These are phyloP conservation scores for Taenioides sp. DNA, from an alignment of 2,797 vertebrate species.

Conservation along the genomic window DNA sequence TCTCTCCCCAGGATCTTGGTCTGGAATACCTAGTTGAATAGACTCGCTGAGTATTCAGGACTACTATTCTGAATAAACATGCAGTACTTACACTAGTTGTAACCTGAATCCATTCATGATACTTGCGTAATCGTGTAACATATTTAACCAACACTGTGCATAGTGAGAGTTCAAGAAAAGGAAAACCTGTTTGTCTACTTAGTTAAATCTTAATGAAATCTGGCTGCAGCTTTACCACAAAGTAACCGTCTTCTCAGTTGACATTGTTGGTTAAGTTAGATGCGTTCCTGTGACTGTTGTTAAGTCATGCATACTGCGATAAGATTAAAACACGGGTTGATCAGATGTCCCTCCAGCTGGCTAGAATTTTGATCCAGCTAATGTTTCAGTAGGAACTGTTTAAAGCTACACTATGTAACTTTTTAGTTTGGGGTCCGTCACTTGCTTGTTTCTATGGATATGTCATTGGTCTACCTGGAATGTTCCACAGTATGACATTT, in stretches of 20 bases:
- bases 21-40: background rate
- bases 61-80: background rate
- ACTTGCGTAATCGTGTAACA: constrained; percentile 28
- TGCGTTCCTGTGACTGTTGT: background rate
- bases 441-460: too few species aligned
- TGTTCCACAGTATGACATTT: too few species aligned
- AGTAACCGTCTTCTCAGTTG: background rate
- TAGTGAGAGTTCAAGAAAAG: constrained; percentile 22
- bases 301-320: background rate
- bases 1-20: background rate
- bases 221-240: background rate
- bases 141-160: constrained; percentile 30
- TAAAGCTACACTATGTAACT: background rate
- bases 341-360: constrained; percentile 1
- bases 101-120: constrained; percentile 39
- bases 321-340: background rate
- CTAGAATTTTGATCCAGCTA: background rate
- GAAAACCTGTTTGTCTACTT: constrained; percentile 11
- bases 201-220: background rate
- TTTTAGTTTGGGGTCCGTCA: too few species aligned
- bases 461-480: too few species aligned
- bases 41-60: background rate
- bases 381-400: background rate
- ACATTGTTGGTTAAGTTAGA: background rate
- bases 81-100: constrained; percentile 10